Conservation (phyloP, 2,797 vertebrate genomes). For the Sebastes vulpes region DNA sequence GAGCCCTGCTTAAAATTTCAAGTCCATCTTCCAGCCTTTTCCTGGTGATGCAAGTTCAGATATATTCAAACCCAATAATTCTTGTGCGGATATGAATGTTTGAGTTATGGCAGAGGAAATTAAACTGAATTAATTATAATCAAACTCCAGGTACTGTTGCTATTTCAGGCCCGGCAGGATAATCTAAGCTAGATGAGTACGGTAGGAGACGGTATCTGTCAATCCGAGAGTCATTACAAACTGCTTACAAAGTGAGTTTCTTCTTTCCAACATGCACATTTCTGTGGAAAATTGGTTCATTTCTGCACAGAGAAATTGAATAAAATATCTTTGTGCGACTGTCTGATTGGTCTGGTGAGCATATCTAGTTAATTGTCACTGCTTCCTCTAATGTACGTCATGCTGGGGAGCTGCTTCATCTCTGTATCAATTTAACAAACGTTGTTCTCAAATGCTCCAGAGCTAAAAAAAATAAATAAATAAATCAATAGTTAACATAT, state of each 20-base stretch:
- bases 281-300: constrained; percentile 17
- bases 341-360: constrained; percentile 27
- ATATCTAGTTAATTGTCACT: constrained; percentile 33
- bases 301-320: constrained; percentile 19
- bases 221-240: constrained; percentile 21
- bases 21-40: constrained; percentile 55
- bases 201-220: constrained; percentile 5
- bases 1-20: constrained; percentile 75
- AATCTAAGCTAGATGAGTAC: constrained; percentile 20
- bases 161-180: constrained; percentile 59
- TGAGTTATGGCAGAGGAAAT: constrained; percentile 79
- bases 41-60: constrained; percentile 63
- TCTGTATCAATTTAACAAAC: neutral
- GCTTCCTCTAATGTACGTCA: constrained; percentile 30
- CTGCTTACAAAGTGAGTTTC: constrained; percentile 16
- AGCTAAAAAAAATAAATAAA: neutral
- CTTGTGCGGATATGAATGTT: constrained; percentile 83
- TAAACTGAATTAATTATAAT: constrained; percentile 83
- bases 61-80: constrained; percentile 78
- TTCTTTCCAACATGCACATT: constrained; percentile 4
- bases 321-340: constrained; percentile 4
- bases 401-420: constrained; percentile 2
- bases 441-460: neutral
- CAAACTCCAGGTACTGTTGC: constrained; percentile 57
- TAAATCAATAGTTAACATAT: neutral